Evolutionary conservation across 2,888 invertebrate species (phyloP), one percentile per base, ranked within the genome.

Genomic region (Caenorhabditis sp.): DNA sequence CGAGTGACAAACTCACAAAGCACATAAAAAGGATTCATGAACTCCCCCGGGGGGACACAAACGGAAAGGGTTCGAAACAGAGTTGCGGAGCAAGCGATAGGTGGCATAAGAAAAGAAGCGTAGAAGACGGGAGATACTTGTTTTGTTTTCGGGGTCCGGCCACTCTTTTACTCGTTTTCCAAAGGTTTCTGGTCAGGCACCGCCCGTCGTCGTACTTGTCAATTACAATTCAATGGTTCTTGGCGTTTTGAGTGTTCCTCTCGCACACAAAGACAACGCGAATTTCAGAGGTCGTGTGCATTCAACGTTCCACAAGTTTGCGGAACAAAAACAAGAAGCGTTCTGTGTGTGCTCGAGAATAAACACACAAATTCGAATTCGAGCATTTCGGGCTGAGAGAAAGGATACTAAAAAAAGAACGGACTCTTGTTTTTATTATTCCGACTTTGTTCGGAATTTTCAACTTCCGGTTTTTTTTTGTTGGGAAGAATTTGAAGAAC

Each of bases 1-100:
- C 9, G 48, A 27, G 48, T 48, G 48, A 48, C 48, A 48, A 48
- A 27, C 30, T 48, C 53, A 53, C 53, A 53, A 39, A 53, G 32
- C 53, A 53, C 53, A 53, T 37, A 53, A 53, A 53, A 46, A 32
- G 39, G 53, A 53, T 53, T 53, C 37, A 39, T 53, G 53, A 39
- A 53, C 39, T 53, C 53, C 53, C 39, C 35, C 8, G 53, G 39
- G 53, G 48, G 48, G n/a, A n/a, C n/a, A n/a, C 17, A 30, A 48
- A 26, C 48, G 48, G 48, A 48, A 48, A 35, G 13, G 35, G 2
- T 9, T 2, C 35, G 35, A 35, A 9, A 2, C 35, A 9, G 35
- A 35, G 35, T n/a, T n/a, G n/a, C 6, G 35, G 35, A 7, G 9
- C 35, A 35, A 7, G n/a, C 15, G 17, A 41, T n/a, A 41, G 24